Evolutionary conservation across 2,113 vertebrate species (phyloP).

Genomic region (Corvus cornix): DNA sequence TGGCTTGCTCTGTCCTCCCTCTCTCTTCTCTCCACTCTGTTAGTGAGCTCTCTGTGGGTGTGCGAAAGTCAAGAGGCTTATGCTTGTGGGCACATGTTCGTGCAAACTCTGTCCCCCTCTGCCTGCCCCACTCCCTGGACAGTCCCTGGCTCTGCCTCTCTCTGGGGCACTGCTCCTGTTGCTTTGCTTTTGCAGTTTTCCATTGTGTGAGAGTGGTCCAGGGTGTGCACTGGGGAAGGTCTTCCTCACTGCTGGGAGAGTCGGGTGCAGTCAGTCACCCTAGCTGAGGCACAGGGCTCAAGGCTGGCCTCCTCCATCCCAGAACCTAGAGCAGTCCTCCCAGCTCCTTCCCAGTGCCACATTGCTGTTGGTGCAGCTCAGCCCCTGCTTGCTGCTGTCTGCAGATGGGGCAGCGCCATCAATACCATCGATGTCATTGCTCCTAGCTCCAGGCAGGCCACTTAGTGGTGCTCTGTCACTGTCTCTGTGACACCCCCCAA

Average conservation of each 20-base stretch:
- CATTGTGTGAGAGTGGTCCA: rapidly evolving
- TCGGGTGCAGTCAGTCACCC: neutral
- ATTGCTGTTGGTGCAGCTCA: neutral
- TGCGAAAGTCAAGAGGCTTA: neutral
- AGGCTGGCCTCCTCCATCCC: neutral
- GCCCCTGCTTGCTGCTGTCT: neutral
- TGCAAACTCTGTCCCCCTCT: neutral
- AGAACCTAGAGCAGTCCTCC: neutral
- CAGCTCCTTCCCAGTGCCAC: neutral
- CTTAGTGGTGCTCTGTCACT: neutral
- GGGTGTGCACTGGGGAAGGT: neutral
- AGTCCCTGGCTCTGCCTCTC: neutral
- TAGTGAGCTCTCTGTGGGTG: neutral
- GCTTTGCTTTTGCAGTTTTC: neutral
- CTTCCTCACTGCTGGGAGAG: neutral
- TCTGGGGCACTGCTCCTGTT: neutral
- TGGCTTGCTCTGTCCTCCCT: neutral
- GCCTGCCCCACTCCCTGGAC: neutral
- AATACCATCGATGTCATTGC: neutral
- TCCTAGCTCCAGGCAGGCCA: neutral
- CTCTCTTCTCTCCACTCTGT: neutral
- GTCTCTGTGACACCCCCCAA: neutral
- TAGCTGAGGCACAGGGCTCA: neutral
- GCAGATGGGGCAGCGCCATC: neutral
- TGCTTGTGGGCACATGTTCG: neutral